Conservation (phyloP, 2,113 vertebrate species). For the Scomber japonicus region DNA sequence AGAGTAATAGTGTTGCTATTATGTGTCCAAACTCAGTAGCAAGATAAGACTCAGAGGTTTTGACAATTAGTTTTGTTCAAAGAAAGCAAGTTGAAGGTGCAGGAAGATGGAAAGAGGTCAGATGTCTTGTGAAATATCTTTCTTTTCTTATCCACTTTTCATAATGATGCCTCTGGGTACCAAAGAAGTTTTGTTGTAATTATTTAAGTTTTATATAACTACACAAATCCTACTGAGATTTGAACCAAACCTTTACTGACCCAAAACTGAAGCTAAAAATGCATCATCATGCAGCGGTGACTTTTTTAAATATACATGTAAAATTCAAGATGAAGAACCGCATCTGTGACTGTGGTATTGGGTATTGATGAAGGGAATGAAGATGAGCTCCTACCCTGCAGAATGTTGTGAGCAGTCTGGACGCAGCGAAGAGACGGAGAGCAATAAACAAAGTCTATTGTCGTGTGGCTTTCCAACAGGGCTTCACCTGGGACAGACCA, state of each 20-base stretch:
- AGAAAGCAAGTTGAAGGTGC: not conserved
- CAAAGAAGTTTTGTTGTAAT: not conserved
- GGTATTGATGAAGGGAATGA: constrained; percentile 6
- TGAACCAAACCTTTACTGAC: not conserved
- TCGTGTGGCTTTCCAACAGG: constrained; percentile 91
- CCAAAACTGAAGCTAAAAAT: constrained; percentile 3
- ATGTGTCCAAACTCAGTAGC: not conserved
- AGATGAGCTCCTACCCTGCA: constrained; percentile 87
- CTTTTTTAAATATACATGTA: no score
- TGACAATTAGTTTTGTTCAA: not conserved
- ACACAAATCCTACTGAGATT: constrained; percentile 7
- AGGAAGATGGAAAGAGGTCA: not conserved
- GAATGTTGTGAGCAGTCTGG: constrained; percentile 95
- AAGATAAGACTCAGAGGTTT: not conserved
- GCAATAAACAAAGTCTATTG: constrained; percentile 93
- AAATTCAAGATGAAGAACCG: not conserved
- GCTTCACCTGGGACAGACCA: constrained; percentile 89
- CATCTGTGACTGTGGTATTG: constrained; percentile 5
- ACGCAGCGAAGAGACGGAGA: constrained; percentile 97
- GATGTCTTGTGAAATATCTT: not conserved
- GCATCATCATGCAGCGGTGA: not conserved
- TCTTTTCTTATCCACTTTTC: not conserved
- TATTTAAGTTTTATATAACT: not conserved
- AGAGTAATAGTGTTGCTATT: not conserved
- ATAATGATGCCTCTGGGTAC: constrained; percentile 29